A percentile compares a stretch with the other conserved stretches of the same genome.
Evolutionary conservation across 2,113 vertebrate genomes (phyloP).

Genomic region (Pelecanus crispus): DNA sequence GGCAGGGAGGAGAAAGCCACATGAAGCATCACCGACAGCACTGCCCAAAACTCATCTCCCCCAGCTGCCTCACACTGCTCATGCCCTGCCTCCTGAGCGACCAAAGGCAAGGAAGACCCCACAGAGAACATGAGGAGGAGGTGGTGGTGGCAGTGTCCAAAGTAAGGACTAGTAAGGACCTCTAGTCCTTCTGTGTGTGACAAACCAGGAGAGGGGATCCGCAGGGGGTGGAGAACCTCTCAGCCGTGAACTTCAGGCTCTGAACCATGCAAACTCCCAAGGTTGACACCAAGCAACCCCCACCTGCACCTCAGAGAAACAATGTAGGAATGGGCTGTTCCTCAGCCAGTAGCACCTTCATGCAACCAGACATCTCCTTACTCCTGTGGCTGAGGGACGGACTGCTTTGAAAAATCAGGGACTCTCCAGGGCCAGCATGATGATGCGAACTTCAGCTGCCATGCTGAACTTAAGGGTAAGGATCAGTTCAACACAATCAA

Average conservation of each 20-base stretch:
- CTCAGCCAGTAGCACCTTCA: neutral
- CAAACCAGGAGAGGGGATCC: neutral
- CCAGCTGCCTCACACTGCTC: neutral
- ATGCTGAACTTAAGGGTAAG: neutral
- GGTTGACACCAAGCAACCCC: neutral
- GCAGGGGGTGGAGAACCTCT: neutral
- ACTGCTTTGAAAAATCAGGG: neutral
- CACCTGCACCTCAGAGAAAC: neutral
- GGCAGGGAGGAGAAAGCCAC: neutral
- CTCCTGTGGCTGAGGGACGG: neutral
- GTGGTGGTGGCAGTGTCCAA: neutral
- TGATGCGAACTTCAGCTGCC: neutral
- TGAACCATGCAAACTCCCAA: neutral
- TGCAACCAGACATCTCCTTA: neutral
- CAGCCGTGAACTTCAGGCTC: neutral
- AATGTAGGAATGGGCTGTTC: neutral
- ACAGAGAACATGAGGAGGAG: neutral
- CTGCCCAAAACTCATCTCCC: neutral
- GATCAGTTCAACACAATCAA: neutral
- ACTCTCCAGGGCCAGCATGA: neutral
- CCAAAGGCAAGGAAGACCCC: accelerated
- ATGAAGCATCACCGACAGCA: neutral
- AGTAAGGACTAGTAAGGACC: neutral
- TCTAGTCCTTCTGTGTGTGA: neutral
- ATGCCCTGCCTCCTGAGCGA: neutral